Base-by-base conservation (phyloP, 2,797 vertebrate species). In the Gallinago stenura region DNA sequence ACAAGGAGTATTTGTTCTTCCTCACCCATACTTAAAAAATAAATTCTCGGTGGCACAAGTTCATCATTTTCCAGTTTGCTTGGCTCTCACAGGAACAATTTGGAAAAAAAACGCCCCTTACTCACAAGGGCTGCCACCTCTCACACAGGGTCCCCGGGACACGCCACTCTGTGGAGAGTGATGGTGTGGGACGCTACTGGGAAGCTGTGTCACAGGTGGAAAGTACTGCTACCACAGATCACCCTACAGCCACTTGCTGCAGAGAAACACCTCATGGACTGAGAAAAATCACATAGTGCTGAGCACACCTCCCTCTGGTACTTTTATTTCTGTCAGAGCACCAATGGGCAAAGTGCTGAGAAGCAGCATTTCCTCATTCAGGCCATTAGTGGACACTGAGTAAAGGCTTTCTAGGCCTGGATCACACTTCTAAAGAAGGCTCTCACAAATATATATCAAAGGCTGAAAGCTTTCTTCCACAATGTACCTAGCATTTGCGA, bases 1-100 rank as follows among this genome's bases (percentile, higher is more conserved):
- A 79, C 39, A 91, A 95, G 73, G 86, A 96, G 96, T 92, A 90
- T 97, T 96, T 96, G 76, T 84, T 95, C 92, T 92, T 83, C 60
- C 81, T 76, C 73, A 45, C 75, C 88, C 75, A 94, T 48, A 89
- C 76, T 88, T 92, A 69, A 87, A 94, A 95, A 77, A 88, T 48
- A 95, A 73, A 93, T 80, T 78, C 61, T 87, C 83, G 19, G 62
- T 95, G 85, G 61, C 79, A 92, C 45, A 92, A 92, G 85, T 85
- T 93, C 88, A 97, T 82, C 50, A 79, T 45, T 83, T 95, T 97
- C 94, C 90, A 96, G 89, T 60, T 94, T 96, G 65, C 58, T 68
- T 96, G 62, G 31, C 69, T 95, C 76, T 93, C 90, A 89, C 3
- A 9, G 69, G 66, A 90, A 95, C 45, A 6, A 87, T 75, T 95